A percentile compares a stretch with the other conserved stretches of the same genome.
These are phyloP conservation scores for Dromococcyx pavoninus DNA, from an alignment of 2,797 vertebrate species.

Conservation along the genomic window DNA sequence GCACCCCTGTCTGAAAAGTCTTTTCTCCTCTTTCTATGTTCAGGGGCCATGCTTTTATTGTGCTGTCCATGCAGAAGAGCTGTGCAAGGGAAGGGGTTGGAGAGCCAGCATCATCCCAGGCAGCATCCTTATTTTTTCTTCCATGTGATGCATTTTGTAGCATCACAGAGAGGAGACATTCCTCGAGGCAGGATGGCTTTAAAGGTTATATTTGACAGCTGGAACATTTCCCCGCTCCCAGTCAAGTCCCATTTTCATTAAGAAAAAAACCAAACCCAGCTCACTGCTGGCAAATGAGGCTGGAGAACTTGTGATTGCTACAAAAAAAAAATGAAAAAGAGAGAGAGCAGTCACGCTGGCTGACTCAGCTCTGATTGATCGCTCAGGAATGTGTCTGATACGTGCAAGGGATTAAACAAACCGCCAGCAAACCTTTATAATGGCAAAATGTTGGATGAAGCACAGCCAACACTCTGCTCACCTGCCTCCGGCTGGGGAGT, in stretches of 20 bases:
- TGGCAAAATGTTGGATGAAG: background rate
- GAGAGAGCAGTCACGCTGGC: slow-evolving; percentile 24
- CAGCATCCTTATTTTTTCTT: background rate
- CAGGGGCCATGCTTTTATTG: fast-evolving
- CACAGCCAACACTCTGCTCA: background rate
- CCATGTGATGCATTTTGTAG: background rate
- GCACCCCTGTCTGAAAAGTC: fast-evolving
- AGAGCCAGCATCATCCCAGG: background rate
- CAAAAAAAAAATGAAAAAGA: background rate
- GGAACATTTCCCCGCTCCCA: background rate
- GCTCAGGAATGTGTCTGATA: slow-evolving; percentile 65
- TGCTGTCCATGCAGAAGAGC: fast-evolving
- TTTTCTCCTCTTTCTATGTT: background rate
- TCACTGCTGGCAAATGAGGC: background rate
- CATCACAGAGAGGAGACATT: background rate
- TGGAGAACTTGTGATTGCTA: slow-evolving; percentile 37
- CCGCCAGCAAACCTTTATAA: background rate
- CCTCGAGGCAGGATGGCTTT: background rate
- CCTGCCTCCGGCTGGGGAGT: slow-evolving; percentile 14
- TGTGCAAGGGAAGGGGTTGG: fast-evolving
- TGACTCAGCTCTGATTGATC: slow-evolving; percentile 65
- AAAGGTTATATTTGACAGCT: slow-evolving; percentile 28
- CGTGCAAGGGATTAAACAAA: slow-evolving; percentile 25
- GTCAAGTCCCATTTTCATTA: background rate
- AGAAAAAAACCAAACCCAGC: background rate